Evolutionary conservation across 2,797 vertebrate species (phyloP).

Genomic region (Sebastes diaconus): DNA sequence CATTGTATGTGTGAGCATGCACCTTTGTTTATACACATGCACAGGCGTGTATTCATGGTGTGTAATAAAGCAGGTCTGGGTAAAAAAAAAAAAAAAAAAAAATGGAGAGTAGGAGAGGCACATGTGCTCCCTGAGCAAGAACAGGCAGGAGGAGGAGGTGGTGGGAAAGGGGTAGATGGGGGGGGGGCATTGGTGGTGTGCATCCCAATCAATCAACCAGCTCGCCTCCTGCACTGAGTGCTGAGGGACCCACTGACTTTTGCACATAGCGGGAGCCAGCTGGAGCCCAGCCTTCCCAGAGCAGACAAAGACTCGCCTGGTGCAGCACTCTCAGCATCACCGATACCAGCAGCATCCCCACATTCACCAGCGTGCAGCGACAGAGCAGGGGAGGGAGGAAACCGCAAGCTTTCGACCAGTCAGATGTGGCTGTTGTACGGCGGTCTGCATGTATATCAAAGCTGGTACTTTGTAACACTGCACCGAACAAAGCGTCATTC

Average conservation of each 20-base stretch:
- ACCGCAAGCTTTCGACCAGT: constrained; percentile 10
- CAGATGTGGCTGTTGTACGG: background rate
- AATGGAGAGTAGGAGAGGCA: constrained; percentile 49
- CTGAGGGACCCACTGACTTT: constrained; percentile 74
- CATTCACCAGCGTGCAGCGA: constrained; percentile 13
- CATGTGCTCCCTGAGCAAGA: constrained; percentile 56
- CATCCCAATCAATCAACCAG: constrained; percentile 72
- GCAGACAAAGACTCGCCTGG: constrained; percentile 71
- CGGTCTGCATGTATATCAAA: background rate
- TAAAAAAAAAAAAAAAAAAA: constrained; percentile 13
- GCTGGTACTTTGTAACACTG: constrained; percentile 4
- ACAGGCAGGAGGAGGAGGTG: constrained; percentile 23
- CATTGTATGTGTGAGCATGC: background rate
- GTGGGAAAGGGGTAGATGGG: background rate
- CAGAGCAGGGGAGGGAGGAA: background rate
- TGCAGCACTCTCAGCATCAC: constrained; percentile 62
- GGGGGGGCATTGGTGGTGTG: constrained; percentile 36
- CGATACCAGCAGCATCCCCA: constrained; percentile 54
- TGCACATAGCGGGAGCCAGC: constrained; percentile 71
- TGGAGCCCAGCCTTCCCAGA: constrained; percentile 68
- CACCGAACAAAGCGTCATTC: background rate
- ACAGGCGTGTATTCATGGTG: background rate
- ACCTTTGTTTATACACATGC: constrained; percentile 22
- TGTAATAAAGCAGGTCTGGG: constrained; percentile 31
- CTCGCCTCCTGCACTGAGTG: constrained; percentile 61